Evolutionary conservation across 2,888 invertebrate species (phyloP), one percentile per base, ranked within the genome.

Genomic region (Cantharis nigra): DNA sequence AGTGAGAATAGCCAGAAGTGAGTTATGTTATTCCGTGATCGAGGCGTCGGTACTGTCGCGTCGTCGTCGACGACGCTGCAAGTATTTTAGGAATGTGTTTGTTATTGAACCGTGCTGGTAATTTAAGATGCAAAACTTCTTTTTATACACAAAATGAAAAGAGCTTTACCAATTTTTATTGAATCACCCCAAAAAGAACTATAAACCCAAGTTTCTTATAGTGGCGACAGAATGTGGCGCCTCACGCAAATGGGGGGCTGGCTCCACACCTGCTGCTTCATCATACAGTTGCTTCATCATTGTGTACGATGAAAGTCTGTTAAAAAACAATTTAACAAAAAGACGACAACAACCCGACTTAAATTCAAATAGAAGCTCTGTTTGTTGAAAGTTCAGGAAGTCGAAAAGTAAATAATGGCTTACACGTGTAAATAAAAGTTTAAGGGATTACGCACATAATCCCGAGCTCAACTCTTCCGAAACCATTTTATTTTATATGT

Each of bases 71-170:
- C 78, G 78, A 81, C 75, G 74, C 76, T 77, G 78, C 70, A 77
- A 80, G 80, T 78, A 81, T 81, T 81, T 80, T 72, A 79, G 78
- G 81, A 80, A 80, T 80, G 80, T 70, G 78, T 79, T 80, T 79
- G 78, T 78, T 80, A 78, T 80, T 76, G 80, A 79, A 72, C 70
- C 72, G 69, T 63, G 74, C 63, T 49, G 49, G 49, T 49, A 49
- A 49, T 49, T 49, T 49, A 49, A 49, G 49, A 49, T 49, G 49
- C n/a, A n/a, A n/a, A 49, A 49, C n/a, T 49, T 49, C 49, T 49
- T 49, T 49, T 49, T 49, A 49, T 49, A 67, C 26, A 67, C 23
- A 26, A 67, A 67, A 7, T 13, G 65, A 16, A 67, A 65, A 67
- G n/a, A 26, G 65, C 26, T 20, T 13, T n/a, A 26, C 20, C 65